phyloP scores from a whole-genome alignment of 2,113 vertebrate species.

The Suncus etruscus region DNA sequence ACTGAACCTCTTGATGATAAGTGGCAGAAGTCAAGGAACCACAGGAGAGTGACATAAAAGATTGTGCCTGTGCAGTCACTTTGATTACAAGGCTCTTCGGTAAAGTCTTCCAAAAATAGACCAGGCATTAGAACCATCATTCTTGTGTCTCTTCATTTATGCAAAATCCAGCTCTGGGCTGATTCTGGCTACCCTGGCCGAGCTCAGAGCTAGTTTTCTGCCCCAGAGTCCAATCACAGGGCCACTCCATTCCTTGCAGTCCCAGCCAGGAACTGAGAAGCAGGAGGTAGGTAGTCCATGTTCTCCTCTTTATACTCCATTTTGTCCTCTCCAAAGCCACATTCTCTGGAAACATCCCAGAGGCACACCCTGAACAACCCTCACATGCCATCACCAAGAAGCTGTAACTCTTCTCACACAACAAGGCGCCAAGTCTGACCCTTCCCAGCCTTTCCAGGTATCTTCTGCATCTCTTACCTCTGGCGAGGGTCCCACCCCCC shows the following conservation, averaged over 20 bases:
- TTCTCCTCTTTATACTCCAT: too few species aligned
- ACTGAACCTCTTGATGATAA: not conserved
- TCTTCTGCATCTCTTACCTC: too few species aligned
- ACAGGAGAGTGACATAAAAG: not conserved
- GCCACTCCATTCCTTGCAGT: not conserved
- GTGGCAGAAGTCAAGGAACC: not conserved
- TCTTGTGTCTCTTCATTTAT: constrained; percentile 13
- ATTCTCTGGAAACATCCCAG: too few species aligned
- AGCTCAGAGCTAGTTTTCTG: not conserved
- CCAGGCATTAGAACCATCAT: not conserved
- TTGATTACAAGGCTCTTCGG: not conserved
- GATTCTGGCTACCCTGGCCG: not conserved
- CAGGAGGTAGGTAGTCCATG: too few species aligned
- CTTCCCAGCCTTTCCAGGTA: too few species aligned
- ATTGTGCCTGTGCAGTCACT: not conserved
- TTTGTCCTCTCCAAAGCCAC: too few species aligned
- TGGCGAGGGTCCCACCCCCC: too few species aligned
- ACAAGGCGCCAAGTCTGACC: too few species aligned
- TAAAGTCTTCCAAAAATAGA: constrained; percentile 38
- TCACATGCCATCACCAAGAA: too few species aligned
- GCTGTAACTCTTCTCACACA: too few species aligned
- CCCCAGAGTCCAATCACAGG: not conserved
- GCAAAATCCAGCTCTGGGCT: not conserved
- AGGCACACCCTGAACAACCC: too few species aligned
- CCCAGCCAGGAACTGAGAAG: not conserved